Evolutionary conservation across 2,113 vertebrate species (phyloP).

Genomic region (Pituophis catenifer): DNA sequence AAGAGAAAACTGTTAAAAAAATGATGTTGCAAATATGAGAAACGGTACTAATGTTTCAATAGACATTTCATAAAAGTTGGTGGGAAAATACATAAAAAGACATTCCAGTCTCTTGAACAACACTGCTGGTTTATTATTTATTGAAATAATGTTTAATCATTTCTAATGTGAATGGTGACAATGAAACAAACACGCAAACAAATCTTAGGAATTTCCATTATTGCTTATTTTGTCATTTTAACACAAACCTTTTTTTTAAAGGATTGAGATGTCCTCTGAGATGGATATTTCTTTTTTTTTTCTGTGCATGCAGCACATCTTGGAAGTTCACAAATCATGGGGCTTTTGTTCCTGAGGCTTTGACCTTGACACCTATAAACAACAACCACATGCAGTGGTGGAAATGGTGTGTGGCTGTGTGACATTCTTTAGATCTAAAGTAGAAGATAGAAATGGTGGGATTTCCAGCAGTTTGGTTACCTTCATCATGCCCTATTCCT

Average conservation of each 20-base stretch:
- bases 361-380: background rate
- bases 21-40: background rate
- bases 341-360: background rate
- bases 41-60: background rate
- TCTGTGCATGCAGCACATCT: background rate
- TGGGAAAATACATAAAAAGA: background rate
- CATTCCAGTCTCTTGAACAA: background rate
- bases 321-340: background rate
- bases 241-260: background rate
- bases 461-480: background rate
- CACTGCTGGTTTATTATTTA: background rate
- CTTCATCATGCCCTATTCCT: background rate
- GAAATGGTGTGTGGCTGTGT: background rate
- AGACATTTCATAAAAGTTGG: background rate
- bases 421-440: background rate
- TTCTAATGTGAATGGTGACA: background rate
- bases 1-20: background rate
- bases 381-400: background rate
- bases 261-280: background rate
- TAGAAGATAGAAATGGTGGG: background rate
- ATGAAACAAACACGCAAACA: background rate
- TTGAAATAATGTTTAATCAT: background rate
- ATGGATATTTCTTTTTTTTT: background rate
- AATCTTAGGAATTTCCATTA: background rate
- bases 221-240: background rate